Evolutionary conservation across 2,113 vertebrate species (phyloP), one percentile per base, ranked within the genome.

Genomic region (Atractosteus spatula): DNA sequence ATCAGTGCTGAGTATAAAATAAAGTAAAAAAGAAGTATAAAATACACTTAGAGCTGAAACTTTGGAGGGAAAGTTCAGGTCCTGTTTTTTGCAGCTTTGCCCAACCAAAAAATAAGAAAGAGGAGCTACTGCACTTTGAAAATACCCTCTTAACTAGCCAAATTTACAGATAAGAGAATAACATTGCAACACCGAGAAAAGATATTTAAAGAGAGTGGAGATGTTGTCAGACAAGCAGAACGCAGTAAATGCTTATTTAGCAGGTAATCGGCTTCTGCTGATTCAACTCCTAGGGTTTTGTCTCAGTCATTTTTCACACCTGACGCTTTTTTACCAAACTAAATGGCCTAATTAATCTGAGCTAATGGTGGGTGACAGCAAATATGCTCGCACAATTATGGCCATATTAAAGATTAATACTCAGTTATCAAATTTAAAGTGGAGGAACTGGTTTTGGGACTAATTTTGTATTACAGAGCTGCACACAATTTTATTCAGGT

Each of bases 371-470:
- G 88, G 89, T 90, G 91, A 92, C 91, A 90, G 89, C 87, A 92
- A 92, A 92, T 91, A 91, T 91, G 91, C 86, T 89, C 80, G 81
- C 86, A 85, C 91, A 91, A 92, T 92, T 92, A 92, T 89, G 85
- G 89, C 78, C 85, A 83, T 85, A 90, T 92, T 92, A 90, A 90
- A 89, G 89, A 92, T 88, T 92, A 86, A 90, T 89, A 70, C 87
- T 88, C 87, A 84, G 75, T 70, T 70, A 77, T 71, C 82, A 83
- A 88, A 90, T 87, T 88, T 89, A 82, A 88, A 91, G 85, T 84
- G 81, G 86, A 84, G 86, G 85, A 81, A 81, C 77, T 74, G 70
- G 80, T 81, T 74, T 79, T 55, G 17, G n/a, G 29, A 16, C 72
- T 13, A 57, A 17, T n/a, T 65, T 65, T 7, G 8, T 74, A 41